Evolutionary conservation across 2,888 invertebrate genomes (phyloP).

Genomic region (Sinelater perroti): DNA sequence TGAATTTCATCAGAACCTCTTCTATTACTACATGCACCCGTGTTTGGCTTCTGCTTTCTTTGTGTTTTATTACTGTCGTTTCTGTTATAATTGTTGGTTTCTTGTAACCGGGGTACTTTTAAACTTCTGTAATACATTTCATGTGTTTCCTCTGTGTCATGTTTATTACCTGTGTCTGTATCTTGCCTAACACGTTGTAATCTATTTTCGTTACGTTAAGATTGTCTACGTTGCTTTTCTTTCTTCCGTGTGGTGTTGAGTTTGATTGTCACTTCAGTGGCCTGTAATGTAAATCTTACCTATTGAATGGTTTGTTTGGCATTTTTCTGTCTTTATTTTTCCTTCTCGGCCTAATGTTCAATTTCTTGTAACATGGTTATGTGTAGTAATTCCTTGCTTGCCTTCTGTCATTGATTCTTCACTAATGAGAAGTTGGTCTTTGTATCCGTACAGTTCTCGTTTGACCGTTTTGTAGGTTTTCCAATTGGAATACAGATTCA

Average conservation of each 20-base stretch:
- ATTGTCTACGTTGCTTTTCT: slow-evolving; percentile 44
- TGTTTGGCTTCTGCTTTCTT: slow-evolving; percentile 41
- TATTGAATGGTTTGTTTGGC: slow-evolving; percentile 50
- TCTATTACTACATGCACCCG: slow-evolving; percentile 61
- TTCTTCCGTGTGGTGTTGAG: slow-evolving; percentile 57
- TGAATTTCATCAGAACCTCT: slow-evolving; percentile 60
- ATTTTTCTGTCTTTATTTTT: slow-evolving; percentile 45
- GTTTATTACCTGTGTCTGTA: slow-evolving; percentile 47
- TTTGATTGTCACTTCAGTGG: slow-evolving; percentile 57
- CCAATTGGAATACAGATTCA: slow-evolving; percentile 59
- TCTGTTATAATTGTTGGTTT: slow-evolving; percentile 68
- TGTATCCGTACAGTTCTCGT: slow-evolving; percentile 55
- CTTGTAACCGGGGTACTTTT: slow-evolving; percentile 63
- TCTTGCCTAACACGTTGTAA: slow-evolving; percentile 54
- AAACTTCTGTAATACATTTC: slow-evolving; percentile 70
- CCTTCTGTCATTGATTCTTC: slow-evolving; percentile 63
- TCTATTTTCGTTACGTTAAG: slow-evolving; percentile 54
- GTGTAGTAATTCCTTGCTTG: slow-evolving; percentile 55
- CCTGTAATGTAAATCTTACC: slow-evolving; percentile 57
- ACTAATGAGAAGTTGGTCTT: slow-evolving; percentile 58
- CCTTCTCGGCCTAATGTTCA: slow-evolving; percentile 19
- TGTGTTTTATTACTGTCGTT: slow-evolving; percentile 61
- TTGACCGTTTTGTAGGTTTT: slow-evolving; percentile 61
- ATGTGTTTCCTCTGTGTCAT: slow-evolving; percentile 63
- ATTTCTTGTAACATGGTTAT: slow-evolving; percentile 10